Evolutionary conservation across 2,797 vertebrate species (phyloP).

Genomic region (Antennarius maculatus): DNA sequence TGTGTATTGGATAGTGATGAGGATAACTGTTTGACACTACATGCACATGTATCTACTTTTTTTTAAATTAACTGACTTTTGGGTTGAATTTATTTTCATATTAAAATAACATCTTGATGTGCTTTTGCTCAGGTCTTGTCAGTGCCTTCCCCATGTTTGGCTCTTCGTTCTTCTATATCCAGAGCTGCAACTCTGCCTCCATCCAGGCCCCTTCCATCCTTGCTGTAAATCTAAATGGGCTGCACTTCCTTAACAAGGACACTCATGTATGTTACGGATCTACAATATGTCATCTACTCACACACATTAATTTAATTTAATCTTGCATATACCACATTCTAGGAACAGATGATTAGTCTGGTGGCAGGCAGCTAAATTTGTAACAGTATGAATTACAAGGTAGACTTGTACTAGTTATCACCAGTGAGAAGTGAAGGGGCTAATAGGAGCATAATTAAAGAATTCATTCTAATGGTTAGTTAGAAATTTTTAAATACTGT

Average conservation of each 20-base stretch:
- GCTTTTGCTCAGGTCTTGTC: slow-evolving; percentile 85
- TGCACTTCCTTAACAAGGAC: slow-evolving; percentile 93
- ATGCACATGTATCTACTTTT: not conserved
- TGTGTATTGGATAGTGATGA: not conserved
- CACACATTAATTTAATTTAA: not conserved
- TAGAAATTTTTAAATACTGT: no score
- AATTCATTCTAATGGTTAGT: no score
- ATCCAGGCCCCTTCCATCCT: slow-evolving; percentile 91
- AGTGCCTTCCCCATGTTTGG: slow-evolving; percentile 95
- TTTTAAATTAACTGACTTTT: not conserved
- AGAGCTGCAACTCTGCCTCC: slow-evolving; percentile 89
- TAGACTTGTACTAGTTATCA: not conserved
- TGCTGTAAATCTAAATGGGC: slow-evolving; percentile 93
- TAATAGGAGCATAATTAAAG: no score
- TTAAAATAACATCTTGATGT: not conserved
- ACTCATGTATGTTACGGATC: slow-evolving; percentile 85
- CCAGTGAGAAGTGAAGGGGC: no score
- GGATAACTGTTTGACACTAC: not conserved
- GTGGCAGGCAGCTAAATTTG: not conserved
- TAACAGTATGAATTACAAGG: not conserved
- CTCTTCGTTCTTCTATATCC: slow-evolving; percentile 97
- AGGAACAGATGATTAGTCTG: not conserved
- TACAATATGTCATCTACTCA: not conserved
- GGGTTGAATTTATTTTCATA: not conserved
- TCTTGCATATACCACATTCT: not conserved